Evolutionary conservation across 2,797 vertebrate species (phyloP), one percentile per base, ranked within the genome.

Genomic region (Odontamblyopus rebecca): DNA sequence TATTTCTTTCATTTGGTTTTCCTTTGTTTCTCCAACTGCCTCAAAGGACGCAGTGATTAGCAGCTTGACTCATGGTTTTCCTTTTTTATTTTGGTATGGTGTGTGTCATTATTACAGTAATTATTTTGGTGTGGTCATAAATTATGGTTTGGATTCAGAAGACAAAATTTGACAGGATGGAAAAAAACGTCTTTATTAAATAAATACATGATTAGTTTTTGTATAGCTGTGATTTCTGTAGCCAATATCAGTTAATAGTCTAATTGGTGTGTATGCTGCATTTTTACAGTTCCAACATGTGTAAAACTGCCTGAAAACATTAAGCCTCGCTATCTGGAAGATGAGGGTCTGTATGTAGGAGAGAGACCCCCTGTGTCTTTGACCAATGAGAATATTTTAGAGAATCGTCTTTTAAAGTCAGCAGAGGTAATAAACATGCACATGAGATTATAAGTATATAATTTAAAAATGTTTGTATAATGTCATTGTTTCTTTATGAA

Each of bases 331-430:
- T 99, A 93, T 75, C 90, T 95, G 80, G 98, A 99, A 77, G 97
- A 99, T 5, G 98, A 99, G 86, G 98, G 98, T 62, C 91, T 99
- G n/a, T 98, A 98, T 50, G 95, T 93, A 0, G 98, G 97, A 19
- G 89, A 95, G 75, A 94, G 96, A 35, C 98, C 96, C 0, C 78
- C 82, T 9, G 89, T 99, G 2, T 93, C 95, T 0, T 75, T 79
- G 44, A 80, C 88, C 60, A 96, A 96, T 83, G 93, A 95, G 93
- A 98, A 96, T 89, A 95, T 97, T 80, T 67, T 97, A 85, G 98
- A 99, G 87, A 97, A 98, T 87, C 94, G 98, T 57, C 80, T 99
- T 74, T 89, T 99, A 71, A 93, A 82, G 74, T 95, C 95, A 79
- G 93, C 95, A 1, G 90, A 93, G 76, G 98, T 99, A 93, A 89